Evolutionary conservation across 2,888 invertebrate species (phyloP), one percentile per base, ranked within the genome.

Genomic region (Tetanocera ferruginea): DNA sequence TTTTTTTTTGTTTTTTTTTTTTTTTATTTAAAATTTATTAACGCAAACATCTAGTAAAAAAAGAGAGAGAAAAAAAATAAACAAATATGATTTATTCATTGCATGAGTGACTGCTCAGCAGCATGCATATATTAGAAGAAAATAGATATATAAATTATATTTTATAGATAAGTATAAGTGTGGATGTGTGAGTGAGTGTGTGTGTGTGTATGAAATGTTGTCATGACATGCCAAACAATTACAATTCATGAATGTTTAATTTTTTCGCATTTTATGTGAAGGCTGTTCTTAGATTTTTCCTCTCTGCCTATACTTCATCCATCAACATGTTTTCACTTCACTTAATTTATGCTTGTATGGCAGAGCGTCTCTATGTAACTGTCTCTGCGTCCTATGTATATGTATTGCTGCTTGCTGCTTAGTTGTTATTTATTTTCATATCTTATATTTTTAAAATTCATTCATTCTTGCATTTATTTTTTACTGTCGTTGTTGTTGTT

Each of bases 161-260:
- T 14, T 62, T 28, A 23, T 17, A 17, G 23, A 14, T 19, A 6
- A 25, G 23, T 14, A 14, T 62, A 3, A 19, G n/a, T n/a, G 19
- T 57, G 57, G 3, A 3, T 57, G n/a, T 19, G 6, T 57, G 57
- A 6, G 49, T 49, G 6, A 6, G 17, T 52, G n/a, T 55, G 31
- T 64, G 64, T 28, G 64, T 64, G 17, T 64, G 17, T 64, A 3
- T 37, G n/a, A 17, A 66, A 19, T 9, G 11, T 73, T 72, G 55
- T 55, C 37, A 14, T 14, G 72, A 72, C 57, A 43, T 72, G 72
- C 25, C 49, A 67, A 43, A 75, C 66, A 75, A 75, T 52, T 51
- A 52, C 57, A 66, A 60, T 49, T 73, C 60, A 73, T 62, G 55
- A 67, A 67, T 55, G 51, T 66, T 75, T 62, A 60, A 74, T 74